Percentiles rank a stretch among this genome's conserved stretches.
Evolutionary conservation across 2,113 vertebrate genomes (phyloP).

Genomic region (Gnathonemus longibarbis): DNA sequence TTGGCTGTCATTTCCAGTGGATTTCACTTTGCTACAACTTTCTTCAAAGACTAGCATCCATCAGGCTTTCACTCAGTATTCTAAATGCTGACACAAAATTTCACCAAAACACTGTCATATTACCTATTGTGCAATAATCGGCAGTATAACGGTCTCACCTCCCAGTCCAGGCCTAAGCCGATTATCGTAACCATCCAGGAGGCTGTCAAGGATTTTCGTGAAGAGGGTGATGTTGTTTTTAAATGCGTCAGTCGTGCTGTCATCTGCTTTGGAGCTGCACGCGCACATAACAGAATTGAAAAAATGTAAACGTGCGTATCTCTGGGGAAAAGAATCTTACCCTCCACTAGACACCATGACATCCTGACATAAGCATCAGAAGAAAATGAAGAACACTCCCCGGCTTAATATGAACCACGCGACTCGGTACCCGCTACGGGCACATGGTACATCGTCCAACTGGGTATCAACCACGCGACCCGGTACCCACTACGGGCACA

Average conservation of each 20-base stretch:
- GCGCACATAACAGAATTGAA: conserved; percentile 7
- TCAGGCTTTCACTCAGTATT: not conserved
- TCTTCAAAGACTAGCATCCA: not conserved
- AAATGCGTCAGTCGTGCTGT: conserved; percentile 79
- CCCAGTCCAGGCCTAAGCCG: conserved; percentile 93
- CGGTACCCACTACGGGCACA: no score
- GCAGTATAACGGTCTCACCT: conserved; percentile 65
- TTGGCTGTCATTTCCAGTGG: no score
- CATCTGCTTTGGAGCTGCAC: conserved; percentile 78
- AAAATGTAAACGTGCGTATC: not conserved
- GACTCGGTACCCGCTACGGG: no score
- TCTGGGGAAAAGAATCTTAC: not conserved
- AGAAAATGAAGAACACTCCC: not conserved
- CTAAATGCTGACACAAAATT: not conserved
- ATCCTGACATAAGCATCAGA: not conserved
- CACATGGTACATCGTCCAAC: no score
- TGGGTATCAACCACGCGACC: no score
- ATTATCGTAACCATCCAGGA: conserved; percentile 97
- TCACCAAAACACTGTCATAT: not conserved
- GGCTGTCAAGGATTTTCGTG: conserved; percentile 94
- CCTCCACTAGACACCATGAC: not conserved
- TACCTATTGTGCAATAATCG: not conserved
- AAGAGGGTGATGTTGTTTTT: conserved; percentile 98
- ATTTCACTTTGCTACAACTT: not conserved
- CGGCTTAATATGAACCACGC: not conserved